Percentiles rank a stretch among this genome's conserved stretches.
Evolutionary conservation across 2,888 invertebrate species (phyloP).

Genomic region (Sabellastarte sp.): DNA sequence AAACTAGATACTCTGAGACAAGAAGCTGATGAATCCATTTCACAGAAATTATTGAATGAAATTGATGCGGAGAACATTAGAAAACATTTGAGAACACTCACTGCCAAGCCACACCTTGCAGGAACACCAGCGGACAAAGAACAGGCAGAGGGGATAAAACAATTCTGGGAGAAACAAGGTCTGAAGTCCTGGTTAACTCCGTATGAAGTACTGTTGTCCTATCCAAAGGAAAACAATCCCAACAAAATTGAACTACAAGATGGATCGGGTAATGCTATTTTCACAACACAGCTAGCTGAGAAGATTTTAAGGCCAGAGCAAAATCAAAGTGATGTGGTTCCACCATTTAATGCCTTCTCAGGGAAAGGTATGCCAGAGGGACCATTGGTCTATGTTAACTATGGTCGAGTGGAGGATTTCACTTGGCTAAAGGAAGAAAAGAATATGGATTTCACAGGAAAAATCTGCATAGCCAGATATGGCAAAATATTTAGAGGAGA

Average conservation of each 20-base stretch:
- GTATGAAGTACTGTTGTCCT: conserved; percentile 34
- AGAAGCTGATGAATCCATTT: too few relatives aligned
- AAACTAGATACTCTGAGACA: too few relatives aligned
- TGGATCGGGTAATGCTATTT: too few relatives aligned
- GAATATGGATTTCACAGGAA: conserved; percentile 53
- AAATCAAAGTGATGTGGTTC: conserved; percentile 37
- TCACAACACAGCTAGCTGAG: conserved; percentile 34
- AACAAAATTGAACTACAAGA: too few relatives aligned
- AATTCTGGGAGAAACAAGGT: conserved; percentile 36
- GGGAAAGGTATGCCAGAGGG: conserved; percentile 41
- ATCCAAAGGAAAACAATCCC: background rate
- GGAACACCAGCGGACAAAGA: conserved; percentile 39
- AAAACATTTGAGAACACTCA: background rate
- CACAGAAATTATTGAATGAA: too few relatives aligned
- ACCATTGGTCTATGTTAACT: conserved; percentile 58
- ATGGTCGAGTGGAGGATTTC: conserved; percentile 59
- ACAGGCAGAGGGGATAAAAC: conserved; percentile 35
- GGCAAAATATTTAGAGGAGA: conserved; percentile 61
- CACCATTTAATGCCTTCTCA: conserved; percentile 47
- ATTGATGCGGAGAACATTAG: too few relatives aligned
- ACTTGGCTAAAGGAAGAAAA: conserved; percentile 38
- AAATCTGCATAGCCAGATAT: conserved; percentile 62
- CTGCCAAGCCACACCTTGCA: conserved; percentile 37
- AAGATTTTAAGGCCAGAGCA: conserved; percentile 35
- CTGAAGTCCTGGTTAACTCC: conserved; percentile 40